phyloP scores from a whole-genome alignment of 1,140 invertebrate species.

The Rhopalosiphum padi region DNA sequence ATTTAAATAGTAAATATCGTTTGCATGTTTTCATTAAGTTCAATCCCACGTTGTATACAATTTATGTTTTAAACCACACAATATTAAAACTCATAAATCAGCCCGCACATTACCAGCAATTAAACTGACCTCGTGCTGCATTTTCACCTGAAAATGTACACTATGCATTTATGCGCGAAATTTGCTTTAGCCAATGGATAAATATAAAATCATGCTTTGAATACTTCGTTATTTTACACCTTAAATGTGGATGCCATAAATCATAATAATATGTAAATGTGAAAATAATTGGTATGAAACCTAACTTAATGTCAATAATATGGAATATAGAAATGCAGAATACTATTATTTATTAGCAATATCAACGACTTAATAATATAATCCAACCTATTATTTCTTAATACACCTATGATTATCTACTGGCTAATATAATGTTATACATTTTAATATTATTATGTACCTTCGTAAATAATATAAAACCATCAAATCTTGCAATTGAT shows the following conservation, averaged over 20 bases:
- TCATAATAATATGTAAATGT: conserved; percentile 24
- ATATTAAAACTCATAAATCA: conserved; percentile 27
- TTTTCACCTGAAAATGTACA: neutral
- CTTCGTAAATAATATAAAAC: neutral
- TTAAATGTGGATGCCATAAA: conserved; percentile 7
- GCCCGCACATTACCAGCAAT: neutral
- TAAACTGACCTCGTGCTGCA: conserved; percentile 32
- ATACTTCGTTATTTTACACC: neutral
- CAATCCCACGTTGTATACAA: neutral
- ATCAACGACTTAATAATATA: neutral
- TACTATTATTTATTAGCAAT: neutral
- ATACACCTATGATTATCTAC: neutral
- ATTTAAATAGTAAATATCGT: neutral
- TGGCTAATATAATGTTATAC: neutral
- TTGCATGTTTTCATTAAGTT: neutral
- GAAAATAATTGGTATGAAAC: neutral
- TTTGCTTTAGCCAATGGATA: neutral
- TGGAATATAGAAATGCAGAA: neutral
- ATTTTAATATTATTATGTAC: neutral
- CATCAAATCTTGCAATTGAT: too few relatives aligned
- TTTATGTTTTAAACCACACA: neutral
- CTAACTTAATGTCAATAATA: neutral
- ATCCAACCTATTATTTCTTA: neutral
- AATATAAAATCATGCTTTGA: neutral
- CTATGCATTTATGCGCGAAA: neutral